Percentiles rank a stretch among this genome's conserved stretches.
phyloP scores from a whole-genome alignment of 2,888 invertebrate genomes.

The Altica lythri region DNA sequence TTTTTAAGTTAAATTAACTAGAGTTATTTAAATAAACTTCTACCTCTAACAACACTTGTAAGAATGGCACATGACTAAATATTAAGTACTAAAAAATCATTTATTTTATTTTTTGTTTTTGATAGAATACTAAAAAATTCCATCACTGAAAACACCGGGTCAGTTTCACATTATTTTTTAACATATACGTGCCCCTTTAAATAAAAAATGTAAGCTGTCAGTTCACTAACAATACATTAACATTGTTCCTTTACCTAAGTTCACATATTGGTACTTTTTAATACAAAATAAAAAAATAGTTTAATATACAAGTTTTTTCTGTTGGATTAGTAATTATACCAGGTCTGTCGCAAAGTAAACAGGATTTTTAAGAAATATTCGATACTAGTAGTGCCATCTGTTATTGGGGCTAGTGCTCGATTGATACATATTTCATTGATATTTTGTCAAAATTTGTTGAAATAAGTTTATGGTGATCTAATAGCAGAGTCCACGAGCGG shows the following conservation, averaged over 20 bases:
- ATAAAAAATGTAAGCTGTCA: conserved; percentile 25
- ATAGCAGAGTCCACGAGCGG: no score
- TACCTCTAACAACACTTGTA: conserved; percentile 55
- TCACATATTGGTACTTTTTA: conserved; percentile 27
- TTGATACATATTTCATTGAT: no score
- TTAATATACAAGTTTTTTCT: no score
- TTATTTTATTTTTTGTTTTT: conserved; percentile 43
- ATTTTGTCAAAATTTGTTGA: no score
- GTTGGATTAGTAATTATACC: no score
- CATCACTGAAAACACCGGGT: conserved; percentile 53
- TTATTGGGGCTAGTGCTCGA: no score
- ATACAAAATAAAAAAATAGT: no score
- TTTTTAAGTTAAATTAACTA: conserved; percentile 52
- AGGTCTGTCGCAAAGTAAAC: no score
- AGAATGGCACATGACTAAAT: conserved; percentile 56
- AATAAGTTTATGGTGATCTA: no score
- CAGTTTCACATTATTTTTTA: conserved; percentile 37
- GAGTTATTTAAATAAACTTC: conserved; percentile 53
- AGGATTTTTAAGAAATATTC: no score
- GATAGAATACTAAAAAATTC: conserved; percentile 56
- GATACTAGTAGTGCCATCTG: no score
- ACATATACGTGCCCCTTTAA: conserved; percentile 26
- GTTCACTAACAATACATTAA: conserved; percentile 22
- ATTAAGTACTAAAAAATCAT: conserved; percentile 46
- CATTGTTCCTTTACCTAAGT: conserved; percentile 18